Evolutionary conservation across 2,797 vertebrate species (phyloP).

Genomic region (Decapterus maruadsi): DNA sequence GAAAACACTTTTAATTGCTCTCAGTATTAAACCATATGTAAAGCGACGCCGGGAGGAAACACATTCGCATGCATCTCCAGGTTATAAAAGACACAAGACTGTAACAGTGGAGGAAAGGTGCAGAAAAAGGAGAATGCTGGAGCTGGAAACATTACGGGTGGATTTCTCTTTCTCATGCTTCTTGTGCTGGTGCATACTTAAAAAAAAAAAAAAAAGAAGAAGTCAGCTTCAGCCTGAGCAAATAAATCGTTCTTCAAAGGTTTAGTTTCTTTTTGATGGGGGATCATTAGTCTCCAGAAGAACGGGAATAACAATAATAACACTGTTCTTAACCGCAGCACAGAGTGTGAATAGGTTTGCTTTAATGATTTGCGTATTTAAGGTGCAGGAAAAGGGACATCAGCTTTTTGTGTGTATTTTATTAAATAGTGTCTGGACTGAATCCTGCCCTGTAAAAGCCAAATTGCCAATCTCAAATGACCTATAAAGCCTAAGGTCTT

Average conservation of each 20-base stretch:
- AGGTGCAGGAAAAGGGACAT: slow-evolving; percentile 61
- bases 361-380: slow-evolving; percentile 66
- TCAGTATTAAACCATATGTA: slow-evolving; percentile 54
- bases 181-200: neutral
- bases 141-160: neutral
- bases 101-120: slow-evolving; percentile 1
- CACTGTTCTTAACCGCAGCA: slow-evolving; percentile 38
- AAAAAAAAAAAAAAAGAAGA: neutral
- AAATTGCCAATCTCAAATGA: slow-evolving; percentile 79
- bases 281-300: slow-evolving; percentile 40
- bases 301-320: slow-evolving; percentile 45
- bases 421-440: slow-evolving; percentile 71
- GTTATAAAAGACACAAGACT: slow-evolving; percentile 17
- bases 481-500: slow-evolving; percentile 75
- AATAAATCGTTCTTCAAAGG: slow-evolving; percentile 10
- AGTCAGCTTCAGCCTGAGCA: slow-evolving; percentile 8
- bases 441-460: slow-evolving; percentile 72
- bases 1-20: slow-evolving; percentile 61
- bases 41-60: slow-evolving; percentile 44
- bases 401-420: slow-evolving; percentile 57
- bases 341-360: slow-evolving; percentile 44
- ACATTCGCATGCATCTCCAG: slow-evolving; percentile 21
- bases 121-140: neutral
- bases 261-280: slow-evolving; percentile 25
- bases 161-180: neutral